Conservation (phyloP, 2,113 vertebrate genomes). For the Sylvia atricapilla region DNA sequence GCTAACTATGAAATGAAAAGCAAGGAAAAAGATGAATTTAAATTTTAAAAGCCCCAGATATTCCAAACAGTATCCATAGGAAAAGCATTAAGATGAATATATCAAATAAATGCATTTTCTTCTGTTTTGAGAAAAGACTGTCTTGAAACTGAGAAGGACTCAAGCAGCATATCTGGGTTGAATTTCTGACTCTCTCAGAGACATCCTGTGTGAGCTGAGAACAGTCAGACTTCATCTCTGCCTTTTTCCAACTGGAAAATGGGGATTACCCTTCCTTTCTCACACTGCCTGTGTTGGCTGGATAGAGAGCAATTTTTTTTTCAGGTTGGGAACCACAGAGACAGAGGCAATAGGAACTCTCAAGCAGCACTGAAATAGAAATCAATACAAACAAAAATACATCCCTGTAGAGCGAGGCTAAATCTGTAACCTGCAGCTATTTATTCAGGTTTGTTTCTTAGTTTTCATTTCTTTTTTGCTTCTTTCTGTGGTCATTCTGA, state of each 20-base stretch:
- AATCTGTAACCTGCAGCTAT: background rate
- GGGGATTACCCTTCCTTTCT: background rate
- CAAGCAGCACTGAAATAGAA: background rate
- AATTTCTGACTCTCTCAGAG: background rate
- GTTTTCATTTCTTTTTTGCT: background rate
- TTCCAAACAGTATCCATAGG: background rate
- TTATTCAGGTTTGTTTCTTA: background rate
- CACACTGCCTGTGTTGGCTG: background rate
- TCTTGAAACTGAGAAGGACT: background rate
- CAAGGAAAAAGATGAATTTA: background rate
- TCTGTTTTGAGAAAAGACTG: background rate
- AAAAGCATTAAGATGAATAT: background rate
- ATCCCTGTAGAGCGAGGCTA: background rate
- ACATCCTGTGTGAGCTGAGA: background rate
- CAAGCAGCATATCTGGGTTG: background rate
- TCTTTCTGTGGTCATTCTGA: background rate
- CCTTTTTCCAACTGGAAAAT: background rate
- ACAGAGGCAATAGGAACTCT: background rate
- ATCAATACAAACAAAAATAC: background rate
- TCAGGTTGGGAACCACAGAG: background rate
- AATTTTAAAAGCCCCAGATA: accelerated
- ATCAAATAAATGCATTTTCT: background rate
- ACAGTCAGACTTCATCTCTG: background rate
- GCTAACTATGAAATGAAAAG: background rate
- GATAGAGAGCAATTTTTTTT: background rate